Base-by-base conservation (phyloP, 1,140 invertebrate species). In the Anoplolepis gracilipes region DNA sequence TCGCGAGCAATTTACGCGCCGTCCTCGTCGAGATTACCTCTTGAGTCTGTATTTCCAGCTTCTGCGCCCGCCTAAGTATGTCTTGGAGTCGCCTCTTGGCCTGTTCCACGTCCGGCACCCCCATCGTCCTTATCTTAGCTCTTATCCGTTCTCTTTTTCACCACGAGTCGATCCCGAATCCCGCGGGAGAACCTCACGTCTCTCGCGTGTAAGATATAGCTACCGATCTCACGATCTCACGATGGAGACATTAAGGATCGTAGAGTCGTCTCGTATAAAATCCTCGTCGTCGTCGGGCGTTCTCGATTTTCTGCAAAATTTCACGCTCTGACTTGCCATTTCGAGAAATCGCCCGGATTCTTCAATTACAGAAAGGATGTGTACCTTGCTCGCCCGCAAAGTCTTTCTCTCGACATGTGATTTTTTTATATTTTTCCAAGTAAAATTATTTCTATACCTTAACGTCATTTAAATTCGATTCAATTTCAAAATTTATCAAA, bases 21-120 rank as follows among this genome's bases (percentile, higher is more conserved):
- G 93, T 92, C 81, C 91, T 88, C 33, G 90, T 93, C 36, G 89
- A 89, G 64, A 94, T 87, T 30, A 94, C 86, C 72, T 93, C 92
- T 70, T 92, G 85, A 33, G 90, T 84, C 10, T 91, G 87, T 67
- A 94, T 76, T 59, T 93, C 92, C n/a, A 94, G 87, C 65, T 93
- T 93, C 69, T 90, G 87, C 13, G 93, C 93, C 57, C 90, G 92
- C 67, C 84, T 90, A n/a, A 94, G 84, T 67, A 94, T 93, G 28
- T 92, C 92, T 67, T 90, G 88, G 0, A 94, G 90, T 16, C 92
- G 88, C 53, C 87, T 89, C 72, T 93, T 91, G 55, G 93, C 93
- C 62, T 92, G 92, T 55, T 92, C 91, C n/a, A 93, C 91, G 61
- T 92, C 92, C 25, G 91, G 88, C 77, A 88, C 75, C 55, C 86